Percentiles rank a stretch among this genome's conserved stretches.
Evolutionary conservation across 2,113 vertebrate species (phyloP).

Genomic region (Pyxicephalus adspersus): DNA sequence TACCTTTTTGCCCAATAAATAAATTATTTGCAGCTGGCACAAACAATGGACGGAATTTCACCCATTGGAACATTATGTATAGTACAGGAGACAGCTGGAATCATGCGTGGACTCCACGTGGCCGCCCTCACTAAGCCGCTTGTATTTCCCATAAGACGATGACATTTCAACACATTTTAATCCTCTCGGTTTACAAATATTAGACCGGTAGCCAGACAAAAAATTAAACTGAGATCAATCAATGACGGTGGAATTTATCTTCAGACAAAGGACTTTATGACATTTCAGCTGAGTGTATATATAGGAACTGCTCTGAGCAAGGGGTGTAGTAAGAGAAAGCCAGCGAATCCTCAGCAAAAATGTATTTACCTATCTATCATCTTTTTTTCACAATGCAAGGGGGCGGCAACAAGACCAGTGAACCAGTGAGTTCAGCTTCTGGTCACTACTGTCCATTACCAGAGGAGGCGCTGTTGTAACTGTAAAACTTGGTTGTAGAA

Average conservation of each 20-base stretch:
- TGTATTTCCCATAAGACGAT: not conserved
- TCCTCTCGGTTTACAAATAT: constrained; percentile 29
- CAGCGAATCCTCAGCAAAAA: not conserved
- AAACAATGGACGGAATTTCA: too few species aligned
- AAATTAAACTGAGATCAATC: constrained; percentile 29
- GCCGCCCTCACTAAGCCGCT: not conserved
- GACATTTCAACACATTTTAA: constrained; percentile 30
- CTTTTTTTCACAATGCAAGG: too few species aligned
- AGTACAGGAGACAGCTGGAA: not conserved
- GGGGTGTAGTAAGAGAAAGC: not conserved
- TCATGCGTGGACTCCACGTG: too few species aligned
- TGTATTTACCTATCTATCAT: not conserved
- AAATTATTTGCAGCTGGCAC: too few species aligned
- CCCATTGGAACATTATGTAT: too few species aligned
- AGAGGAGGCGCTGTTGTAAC: too few species aligned
- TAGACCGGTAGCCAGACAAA: constrained; percentile 20
- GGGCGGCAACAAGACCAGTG: too few species aligned
- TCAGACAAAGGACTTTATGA: not conserved
- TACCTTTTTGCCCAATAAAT: too few species aligned
- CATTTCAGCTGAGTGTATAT: not conserved
- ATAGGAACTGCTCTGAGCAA: not conserved
- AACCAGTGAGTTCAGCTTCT: too few species aligned
- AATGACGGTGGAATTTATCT: not conserved
- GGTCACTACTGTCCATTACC: too few species aligned
- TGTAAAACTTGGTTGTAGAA: too few species aligned